Evolutionary conservation across 64 coral and sea anemone species (phyloP).

Genomic region (Orbicella faveolata): DNA sequence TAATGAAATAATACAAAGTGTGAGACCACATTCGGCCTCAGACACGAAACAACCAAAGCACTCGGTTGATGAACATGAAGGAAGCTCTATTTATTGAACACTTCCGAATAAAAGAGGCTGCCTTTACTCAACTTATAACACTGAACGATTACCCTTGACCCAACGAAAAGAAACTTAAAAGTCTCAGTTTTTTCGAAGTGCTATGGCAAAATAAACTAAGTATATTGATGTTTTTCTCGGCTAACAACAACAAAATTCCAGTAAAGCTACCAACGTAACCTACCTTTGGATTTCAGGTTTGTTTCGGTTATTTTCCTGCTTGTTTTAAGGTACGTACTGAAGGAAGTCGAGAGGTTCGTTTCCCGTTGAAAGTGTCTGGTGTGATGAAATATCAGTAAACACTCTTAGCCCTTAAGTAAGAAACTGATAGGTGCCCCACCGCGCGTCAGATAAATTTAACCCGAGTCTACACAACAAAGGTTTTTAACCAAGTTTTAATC

Average conservation of each 20-base stretch:
- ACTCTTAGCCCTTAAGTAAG: neutral
- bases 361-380: neutral
- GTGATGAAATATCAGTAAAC: neutral
- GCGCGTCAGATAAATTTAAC: slow-evolving; percentile 27
- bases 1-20: neutral
- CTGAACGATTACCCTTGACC: no score
- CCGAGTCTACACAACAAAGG: slow-evolving; percentile 19
- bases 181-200: neutral
- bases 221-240: neutral
- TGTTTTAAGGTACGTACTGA: neutral
- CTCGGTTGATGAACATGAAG: neutral
- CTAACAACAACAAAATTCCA: neutral
- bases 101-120: no score
- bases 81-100: neutral
- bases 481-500: slow-evolving; percentile 23
- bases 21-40: neutral
- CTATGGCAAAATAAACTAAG: neutral
- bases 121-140: no score
- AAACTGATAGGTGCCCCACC: slow-evolving; percentile 12
- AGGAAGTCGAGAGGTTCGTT: neutral
- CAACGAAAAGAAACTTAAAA: no score
- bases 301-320: no score
- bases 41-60: neutral
- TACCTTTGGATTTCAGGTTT: neutral
- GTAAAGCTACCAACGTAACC: neutral